A percentile compares a stretch with the other conserved stretches of the same genome.
These are phyloP conservation scores for Crambe crambe DNA, from an alignment of 37 sponge, comb jelly and placozoan species.

Conservation along the genomic window DNA sequence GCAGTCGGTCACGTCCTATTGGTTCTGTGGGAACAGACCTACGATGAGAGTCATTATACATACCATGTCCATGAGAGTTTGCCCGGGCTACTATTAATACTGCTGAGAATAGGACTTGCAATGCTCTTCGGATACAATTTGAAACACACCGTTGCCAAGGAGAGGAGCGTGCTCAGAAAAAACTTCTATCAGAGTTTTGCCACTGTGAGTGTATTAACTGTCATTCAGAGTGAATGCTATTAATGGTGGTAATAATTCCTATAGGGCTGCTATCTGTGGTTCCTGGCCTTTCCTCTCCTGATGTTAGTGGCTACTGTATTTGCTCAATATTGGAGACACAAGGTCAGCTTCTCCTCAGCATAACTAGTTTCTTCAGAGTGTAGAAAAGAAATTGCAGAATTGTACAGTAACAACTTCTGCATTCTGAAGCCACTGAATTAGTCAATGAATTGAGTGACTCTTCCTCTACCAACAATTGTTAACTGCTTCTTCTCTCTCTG, in stretches of 20 bases:
- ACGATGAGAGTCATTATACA: slow-evolving; percentile 73
- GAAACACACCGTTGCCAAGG: slow-evolving; percentile 17
- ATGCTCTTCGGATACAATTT: slow-evolving; percentile 56
- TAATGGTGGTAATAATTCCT: neutral
- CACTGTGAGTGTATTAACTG: slow-evolving; percentile 34
- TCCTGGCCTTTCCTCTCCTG: slow-evolving; percentile 61
- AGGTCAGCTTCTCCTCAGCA: too few relatives aligned
- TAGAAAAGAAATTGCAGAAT: too few relatives aligned
- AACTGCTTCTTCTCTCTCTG: too few relatives aligned
- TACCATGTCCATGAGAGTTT: slow-evolving; percentile 60
- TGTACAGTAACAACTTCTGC: too few relatives aligned
- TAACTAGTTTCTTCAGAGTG: too few relatives aligned
- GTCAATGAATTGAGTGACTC: too few relatives aligned
- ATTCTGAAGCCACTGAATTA: too few relatives aligned
- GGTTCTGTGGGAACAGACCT: slow-evolving; percentile 73
- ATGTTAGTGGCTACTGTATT: slow-evolving; percentile 54
- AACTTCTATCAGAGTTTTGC: slow-evolving; percentile 72
- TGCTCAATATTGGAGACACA: slow-evolving; percentile 60
- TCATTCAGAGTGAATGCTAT: neutral
- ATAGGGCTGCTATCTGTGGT: slow-evolving; percentile 75
- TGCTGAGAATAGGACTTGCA: slow-evolving; percentile 46
- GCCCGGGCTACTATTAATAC: slow-evolving; percentile 49
- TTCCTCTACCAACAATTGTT: too few relatives aligned
- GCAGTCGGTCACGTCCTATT: slow-evolving; percentile 32
- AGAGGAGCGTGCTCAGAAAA: slow-evolving; percentile 55